Evolutionary conservation across 2,888 invertebrate genomes (phyloP), one percentile per base, ranked within the genome.

Genomic region (Ennomos fuscantarius): DNA sequence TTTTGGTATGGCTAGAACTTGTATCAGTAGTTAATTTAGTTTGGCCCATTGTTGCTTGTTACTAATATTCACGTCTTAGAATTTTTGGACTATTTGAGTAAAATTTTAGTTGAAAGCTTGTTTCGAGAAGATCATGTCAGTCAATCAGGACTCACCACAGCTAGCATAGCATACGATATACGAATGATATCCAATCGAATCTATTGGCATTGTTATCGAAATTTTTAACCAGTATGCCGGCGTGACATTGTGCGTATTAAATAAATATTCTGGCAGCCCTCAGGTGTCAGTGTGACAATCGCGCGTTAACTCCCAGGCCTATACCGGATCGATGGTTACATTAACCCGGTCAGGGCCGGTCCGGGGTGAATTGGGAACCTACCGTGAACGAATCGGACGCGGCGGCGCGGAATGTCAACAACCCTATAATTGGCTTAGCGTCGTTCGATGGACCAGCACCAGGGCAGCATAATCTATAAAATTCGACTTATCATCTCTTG

Each of bases 301-400:
- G 55, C 36, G 50, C 56, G 46, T 51, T 51, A 56, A 51, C 56
- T 45, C 36, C n/a, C 40, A 32, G 3, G 46, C 44, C 9, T n/a
- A 13, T 2, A 33, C 31, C 49, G 45, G 55, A 56, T 56, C 56
- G 36, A 56, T 56, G 47, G 41, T 34, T 45, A 9, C 24, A 6
- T 10, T 47, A 45, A 56, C 56, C 56, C 51, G 56, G 56, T 56
- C 56, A 56, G 51, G 56, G 56, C 46, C 51, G 35, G 33, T 13
- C 55, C 42, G 42, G 46, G 48, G 49, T 39, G 43, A 40, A 12
- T 13, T 41, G 35, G 31, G 49, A 50, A 15, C 42, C 11, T 15
- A 8, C 45, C 45, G 56, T 51, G 51, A 51, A 56, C 47, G 37
- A 36, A 33, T 34, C 43, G 39, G 43, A 15, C 41, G 50, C 55